Base-by-base conservation (phyloP, 2,113 vertebrate genomes). In the Amia ocellicauda region DNA sequence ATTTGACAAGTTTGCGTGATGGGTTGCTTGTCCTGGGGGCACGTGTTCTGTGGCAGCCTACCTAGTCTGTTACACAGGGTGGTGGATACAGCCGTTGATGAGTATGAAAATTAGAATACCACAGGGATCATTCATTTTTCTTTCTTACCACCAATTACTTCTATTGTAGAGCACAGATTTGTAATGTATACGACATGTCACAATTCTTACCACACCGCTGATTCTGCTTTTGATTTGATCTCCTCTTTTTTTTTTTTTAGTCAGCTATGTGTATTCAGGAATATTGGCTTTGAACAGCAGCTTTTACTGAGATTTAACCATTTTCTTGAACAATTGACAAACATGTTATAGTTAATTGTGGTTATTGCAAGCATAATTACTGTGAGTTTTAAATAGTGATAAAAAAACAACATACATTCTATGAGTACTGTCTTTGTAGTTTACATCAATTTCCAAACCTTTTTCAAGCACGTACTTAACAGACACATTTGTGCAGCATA, bases 121-220 rank as follows among this genome's bases (percentile, higher is more conserved):
- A 47, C 59, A 28, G 42, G 42, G 42, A 60, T 49, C 23, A 49
- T 49, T 45, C 40, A 28, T 26, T 17, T 45, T 49, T 43, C 43
- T 49, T 42, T 27, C 43, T 47, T 60, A 24, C 45, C 59, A 45
- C 22, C 59, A 60, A 60, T 60, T 60, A 60, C 59, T 60, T 60
- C 27, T 49, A 22, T 19, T 60, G 41, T 45, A 60, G 41, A 45
- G 9, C 24, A 49, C 16, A 9, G 14, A 47, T 22, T 45, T 60
- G 24, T 60, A 60, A 60, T 60, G 42, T 42, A 60, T 42, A 60
- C 7, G 26, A 60, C 24, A 8, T 60, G 24, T 23, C 59, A 60
- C 45, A 47, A 60, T 49, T 43, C 41, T 59, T 60, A 23, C 23
- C 59, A 60, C 36, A 24, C 57, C 10, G 20, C 47, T 50, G 47